Evolutionary conservation across 2,888 invertebrate genomes (phyloP).

Genomic region (Diadromus collaris): DNA sequence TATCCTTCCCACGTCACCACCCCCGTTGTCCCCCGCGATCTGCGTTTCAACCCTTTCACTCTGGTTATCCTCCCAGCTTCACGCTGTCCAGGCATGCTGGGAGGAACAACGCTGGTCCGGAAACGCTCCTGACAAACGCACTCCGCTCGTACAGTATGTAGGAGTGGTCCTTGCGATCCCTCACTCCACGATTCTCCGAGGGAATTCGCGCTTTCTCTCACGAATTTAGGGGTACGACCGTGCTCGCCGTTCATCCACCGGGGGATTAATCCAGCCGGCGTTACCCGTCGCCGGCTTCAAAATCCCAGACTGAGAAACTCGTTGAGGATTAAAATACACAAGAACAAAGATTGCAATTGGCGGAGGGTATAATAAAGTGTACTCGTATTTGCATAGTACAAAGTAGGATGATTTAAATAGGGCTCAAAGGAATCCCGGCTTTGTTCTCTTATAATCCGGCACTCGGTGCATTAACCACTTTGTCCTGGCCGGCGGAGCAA

Average conservation of each 20-base stretch:
- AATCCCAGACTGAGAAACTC: slow-evolving; percentile 49
- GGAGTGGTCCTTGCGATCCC: too few species aligned
- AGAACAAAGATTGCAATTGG: slow-evolving; percentile 5
- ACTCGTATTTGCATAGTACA: slow-evolving; percentile 13
- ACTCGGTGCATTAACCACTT: slow-evolving; percentile 13
- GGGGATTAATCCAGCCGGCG: slow-evolving; percentile 55
- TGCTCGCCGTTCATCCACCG: slow-evolving; percentile 53
- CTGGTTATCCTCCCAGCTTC: neutral
- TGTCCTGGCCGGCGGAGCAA: neutral
- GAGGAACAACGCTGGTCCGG: slow-evolving; percentile 5
- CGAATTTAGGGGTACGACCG: slow-evolving; percentile 52
- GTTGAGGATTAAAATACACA: slow-evolving; percentile 1
- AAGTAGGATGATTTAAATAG: slow-evolving; percentile 15
- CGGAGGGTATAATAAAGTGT: neutral
- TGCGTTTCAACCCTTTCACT: neutral
- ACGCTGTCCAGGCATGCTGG: neutral
- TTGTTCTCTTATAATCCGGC: neutral
- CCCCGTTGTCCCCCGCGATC: neutral
- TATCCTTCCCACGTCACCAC: neutral
- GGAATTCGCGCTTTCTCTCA: slow-evolving; percentile 31
- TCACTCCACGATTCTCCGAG: slow-evolving; percentile 3
- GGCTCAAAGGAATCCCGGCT: slow-evolving; percentile 9
- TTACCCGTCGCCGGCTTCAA: slow-evolving; percentile 22
- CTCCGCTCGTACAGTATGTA: slow-evolving; percentile 22
- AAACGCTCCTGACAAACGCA: slow-evolving; percentile 52